Evolutionary conservation across 2,888 invertebrate species (phyloP), one percentile per base, ranked within the genome.

Genomic region (Abrostola triplasia): DNA sequence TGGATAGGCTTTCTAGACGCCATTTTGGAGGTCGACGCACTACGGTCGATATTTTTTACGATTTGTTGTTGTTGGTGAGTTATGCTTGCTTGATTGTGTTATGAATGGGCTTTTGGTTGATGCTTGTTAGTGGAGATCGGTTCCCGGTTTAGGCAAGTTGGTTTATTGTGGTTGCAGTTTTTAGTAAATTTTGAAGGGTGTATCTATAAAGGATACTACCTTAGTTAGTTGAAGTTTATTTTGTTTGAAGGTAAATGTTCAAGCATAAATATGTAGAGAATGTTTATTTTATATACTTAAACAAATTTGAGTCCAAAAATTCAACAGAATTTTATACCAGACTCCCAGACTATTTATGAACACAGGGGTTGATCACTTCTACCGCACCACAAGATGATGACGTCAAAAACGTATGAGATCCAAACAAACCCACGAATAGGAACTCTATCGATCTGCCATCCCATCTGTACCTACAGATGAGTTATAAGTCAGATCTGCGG

Each of bases 381-480:
- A 44, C 12, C 5, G 5, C 9, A 8, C 42, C 6, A 9, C 44
- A 9, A 13, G 24, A 0, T 24, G 24, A 47, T 24, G 24, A 7
- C 44, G 1, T 47, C 13, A 67, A 75, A 69, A 55, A 67, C 49
- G 62, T 64, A 57, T 61, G 66, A 75, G 77, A 79, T 73, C 79
- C 84, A 72, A 90, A 90, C 90, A 89, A 90, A 92, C 87, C 72
- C 70, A 81, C 67, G 71, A 88, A 87, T 91, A 91, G 88, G 89
- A 89, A 84, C 78, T 76, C 76, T 92, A 94, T 94, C 90, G 93
- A 93, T 92, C 90, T 84, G 80, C 64, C 75, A 49, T n/a, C 36
- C 68, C 11, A 79, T 81, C 86, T 84, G 86, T 91, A 91, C 91
- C 91, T 92, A 92, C 90, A 81, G 89, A 91, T 91, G 91, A 92